Base-by-base conservation (phyloP, 2,113 vertebrate species). In the Aphyosemion australe region DNA sequence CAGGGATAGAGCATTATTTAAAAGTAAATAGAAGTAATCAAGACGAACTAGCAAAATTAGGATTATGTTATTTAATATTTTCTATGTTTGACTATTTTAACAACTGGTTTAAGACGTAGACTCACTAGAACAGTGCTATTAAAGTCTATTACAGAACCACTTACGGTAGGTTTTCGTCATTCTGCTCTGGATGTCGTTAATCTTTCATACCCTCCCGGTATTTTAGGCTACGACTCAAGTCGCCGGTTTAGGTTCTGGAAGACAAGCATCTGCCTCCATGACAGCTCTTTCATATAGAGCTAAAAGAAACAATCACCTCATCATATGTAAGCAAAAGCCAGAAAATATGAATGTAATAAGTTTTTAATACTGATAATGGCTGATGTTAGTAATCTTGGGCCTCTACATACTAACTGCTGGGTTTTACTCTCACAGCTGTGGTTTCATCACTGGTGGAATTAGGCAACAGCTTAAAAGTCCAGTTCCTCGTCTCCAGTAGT, bases 401-500 rank as follows among this genome's bases (percentile, higher is more conserved):
- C 3, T 84, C 47, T 42, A 4, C 54, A 62, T 60, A 32, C 42
- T 32, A 47, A 57, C 39, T 12, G 2, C 46, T 9, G 8, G 18
- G 19, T n/a, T n/a, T n/a, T 56, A 10, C n/a, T n/a, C 19, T 49
- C 12, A 11, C 26, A 26, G 73, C 57, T 1, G 62, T 89, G 37
- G 0, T 39, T 5, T 31, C 31, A 19, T 15, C 39, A 18, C 39
- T 47, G 19, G 47, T 60, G 15, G 14, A 21, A 53, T 5, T 59
- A 39, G 61, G 61, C 65, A n/a, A 26, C 1, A 6, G 13, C 19
- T 6, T 59, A 6, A 53, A 19, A 41, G 20, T 65, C 9, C 46
- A 0, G 16, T 7, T 72, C 6, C 8, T 26, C 31, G 2, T 0
- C 6, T 47, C 18, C 15, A 19, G 13, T 0, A 3, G 43, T 15